Evolutionary conservation across 2,113 vertebrate genomes (phyloP).

Genomic region (Pluvianellus socialis): DNA sequence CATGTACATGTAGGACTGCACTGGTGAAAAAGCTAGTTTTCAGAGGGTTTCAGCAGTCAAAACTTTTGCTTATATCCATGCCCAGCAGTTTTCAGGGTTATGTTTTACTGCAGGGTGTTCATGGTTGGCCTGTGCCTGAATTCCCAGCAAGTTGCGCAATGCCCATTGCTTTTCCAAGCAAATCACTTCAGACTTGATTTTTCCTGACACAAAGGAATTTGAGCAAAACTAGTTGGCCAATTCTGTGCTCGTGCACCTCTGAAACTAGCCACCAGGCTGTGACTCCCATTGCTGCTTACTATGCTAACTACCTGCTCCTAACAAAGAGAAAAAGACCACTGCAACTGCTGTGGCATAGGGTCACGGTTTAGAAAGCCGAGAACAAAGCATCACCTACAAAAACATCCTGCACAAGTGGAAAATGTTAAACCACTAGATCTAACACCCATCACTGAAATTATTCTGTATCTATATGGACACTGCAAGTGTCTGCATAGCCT

Average conservation of each 20-base stretch:
- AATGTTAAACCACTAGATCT: not conserved
- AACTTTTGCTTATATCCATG: not conserved
- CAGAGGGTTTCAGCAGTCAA: not conserved
- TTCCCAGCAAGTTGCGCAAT: fast-evolving
- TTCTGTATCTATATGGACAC: not conserved
- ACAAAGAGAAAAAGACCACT: not conserved
- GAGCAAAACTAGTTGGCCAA: fast-evolving
- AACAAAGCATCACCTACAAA: not conserved
- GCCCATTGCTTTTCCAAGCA: not conserved
- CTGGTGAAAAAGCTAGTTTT: not conserved
- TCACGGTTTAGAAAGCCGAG: not conserved
- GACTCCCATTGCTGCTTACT: not conserved
- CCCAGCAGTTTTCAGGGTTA: not conserved
- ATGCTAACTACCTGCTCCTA: fast-evolving
- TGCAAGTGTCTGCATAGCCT: too few relatives aligned
- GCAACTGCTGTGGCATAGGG: not conserved
- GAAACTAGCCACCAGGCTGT: not conserved
- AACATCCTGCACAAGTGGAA: not conserved
- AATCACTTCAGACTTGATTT: not conserved
- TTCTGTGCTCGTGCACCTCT: not conserved
- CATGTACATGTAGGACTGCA: not conserved
- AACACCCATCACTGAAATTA: not conserved
- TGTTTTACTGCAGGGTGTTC: fast-evolving
- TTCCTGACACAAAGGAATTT: not conserved
- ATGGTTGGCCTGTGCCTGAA: not conserved